Conservation (phyloP, 2,797 vertebrate species). For the Oryzias sinensis region DNA sequence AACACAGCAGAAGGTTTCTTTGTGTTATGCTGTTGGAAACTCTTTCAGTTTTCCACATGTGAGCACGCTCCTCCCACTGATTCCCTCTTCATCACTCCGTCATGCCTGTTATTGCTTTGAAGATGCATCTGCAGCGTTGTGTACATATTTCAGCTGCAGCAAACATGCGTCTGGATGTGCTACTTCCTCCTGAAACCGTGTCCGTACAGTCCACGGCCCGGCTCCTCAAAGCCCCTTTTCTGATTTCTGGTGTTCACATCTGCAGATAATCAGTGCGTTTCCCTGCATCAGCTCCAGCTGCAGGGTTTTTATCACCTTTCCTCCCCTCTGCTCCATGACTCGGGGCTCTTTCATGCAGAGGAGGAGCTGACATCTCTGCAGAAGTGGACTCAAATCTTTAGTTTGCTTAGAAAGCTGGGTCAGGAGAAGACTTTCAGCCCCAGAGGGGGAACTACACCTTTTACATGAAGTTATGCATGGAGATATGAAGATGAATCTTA, state of each 20-base stretch:
- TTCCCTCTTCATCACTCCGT: neutral
- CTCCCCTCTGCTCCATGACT: slow-evolving; percentile 1
- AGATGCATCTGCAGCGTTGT: slow-evolving; percentile 21
- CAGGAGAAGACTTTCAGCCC: no score
- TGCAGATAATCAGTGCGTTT: slow-evolving; percentile 48
- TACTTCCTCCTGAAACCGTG: slow-evolving; percentile 4
- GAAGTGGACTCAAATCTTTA: neutral
- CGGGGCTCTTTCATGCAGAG: slow-evolving; percentile 5
- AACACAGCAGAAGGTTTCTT: neutral
- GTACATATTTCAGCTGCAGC: slow-evolving; percentile 23
- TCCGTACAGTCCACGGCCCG: slow-evolving; percentile 4
- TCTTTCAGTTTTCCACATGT: slow-evolving; percentile 13
- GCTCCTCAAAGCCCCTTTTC: slow-evolving; percentile 13
- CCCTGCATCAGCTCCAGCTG: slow-evolving; percentile 42
- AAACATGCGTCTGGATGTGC: slow-evolving; percentile 11
- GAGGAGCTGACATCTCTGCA: neutral
- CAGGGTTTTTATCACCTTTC: slow-evolving; percentile 31
- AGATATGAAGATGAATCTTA: no score
- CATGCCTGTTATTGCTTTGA: slow-evolving; percentile 11
- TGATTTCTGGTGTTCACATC: slow-evolving; percentile 26
- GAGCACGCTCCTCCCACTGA: slow-evolving; percentile 4
- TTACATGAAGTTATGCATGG: no score
- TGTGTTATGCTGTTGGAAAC: neutral
- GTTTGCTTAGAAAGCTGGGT: no score
- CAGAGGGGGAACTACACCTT: no score